Evolutionary conservation across 2,797 vertebrate genomes (phyloP).

Genomic region (Chelmon rostratus): DNA sequence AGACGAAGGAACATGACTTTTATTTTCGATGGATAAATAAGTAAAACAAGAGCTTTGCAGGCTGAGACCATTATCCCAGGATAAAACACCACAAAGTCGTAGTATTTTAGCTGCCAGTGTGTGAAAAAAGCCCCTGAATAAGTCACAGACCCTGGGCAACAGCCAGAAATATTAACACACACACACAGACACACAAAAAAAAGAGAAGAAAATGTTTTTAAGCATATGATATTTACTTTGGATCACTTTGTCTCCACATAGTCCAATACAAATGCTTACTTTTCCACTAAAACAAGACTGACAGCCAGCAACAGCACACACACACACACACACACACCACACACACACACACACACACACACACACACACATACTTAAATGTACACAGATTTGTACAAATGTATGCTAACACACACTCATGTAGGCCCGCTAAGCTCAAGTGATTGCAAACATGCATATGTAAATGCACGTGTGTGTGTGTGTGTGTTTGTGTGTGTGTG

Average conservation of each 20-base stretch:
- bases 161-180: not conserved
- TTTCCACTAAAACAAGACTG: not conserved
- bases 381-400: not conserved
- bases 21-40: constrained; percentile 29
- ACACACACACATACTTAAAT: not conserved
- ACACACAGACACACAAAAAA: not conserved
- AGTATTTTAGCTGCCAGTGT: constrained; percentile 28
- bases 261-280: not conserved
- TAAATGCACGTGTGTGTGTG: not conserved
- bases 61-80: not conserved
- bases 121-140: constrained; percentile 13
- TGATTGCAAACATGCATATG: not conserved
- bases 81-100: constrained; percentile 6
- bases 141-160: not conserved
- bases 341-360: not conserved
- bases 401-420: not conserved
- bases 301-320: constrained; percentile 1
- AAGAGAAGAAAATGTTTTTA: not conserved
- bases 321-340: not conserved
- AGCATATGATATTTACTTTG: not conserved
- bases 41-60: constrained; percentile 13
- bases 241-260: not conserved
- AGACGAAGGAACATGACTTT: constrained; percentile 3
- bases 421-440: not conserved
- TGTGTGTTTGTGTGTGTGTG: not conserved